phyloP scores from a whole-genome alignment of 2,113 vertebrate genomes.

The Notiomystis cincta region DNA sequence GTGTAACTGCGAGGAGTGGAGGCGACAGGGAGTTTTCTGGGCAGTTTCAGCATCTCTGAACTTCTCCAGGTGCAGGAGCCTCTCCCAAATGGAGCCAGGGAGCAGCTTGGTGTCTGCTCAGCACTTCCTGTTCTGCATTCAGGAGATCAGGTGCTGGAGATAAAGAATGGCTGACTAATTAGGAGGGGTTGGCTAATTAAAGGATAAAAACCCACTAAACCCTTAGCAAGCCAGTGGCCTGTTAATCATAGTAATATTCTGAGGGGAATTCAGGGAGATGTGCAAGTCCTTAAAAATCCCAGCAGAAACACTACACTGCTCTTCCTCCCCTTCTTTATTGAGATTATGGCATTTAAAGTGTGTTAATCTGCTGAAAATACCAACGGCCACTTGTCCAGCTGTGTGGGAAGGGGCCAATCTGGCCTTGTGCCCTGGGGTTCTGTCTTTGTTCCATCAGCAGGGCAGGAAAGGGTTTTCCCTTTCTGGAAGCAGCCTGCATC shows the following conservation, averaged over 20 bases:
- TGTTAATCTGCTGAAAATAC: neutral
- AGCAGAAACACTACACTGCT: accelerated
- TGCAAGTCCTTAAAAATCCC: neutral
- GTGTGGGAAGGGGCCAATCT: accelerated
- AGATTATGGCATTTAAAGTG: accelerated
- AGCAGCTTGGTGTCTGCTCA: neutral
- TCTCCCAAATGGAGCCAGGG: neutral
- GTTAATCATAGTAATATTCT: neutral
- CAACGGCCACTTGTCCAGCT: accelerated
- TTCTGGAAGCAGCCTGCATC: neutral
- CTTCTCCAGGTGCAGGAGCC: neutral
- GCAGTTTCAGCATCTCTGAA: neutral
- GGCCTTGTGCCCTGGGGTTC: neutral
- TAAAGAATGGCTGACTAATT: neutral
- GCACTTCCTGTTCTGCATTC: neutral
- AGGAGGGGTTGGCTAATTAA: neutral
- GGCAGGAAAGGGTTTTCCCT: neutral
- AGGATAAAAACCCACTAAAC: neutral
- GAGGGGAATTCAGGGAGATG: neutral
- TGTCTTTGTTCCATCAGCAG: neutral
- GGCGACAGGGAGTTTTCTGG: neutral
- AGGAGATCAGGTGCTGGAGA: neutral
- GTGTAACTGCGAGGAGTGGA: neutral
- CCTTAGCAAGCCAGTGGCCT: neutral
- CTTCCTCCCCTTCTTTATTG: neutral